Evolutionary conservation across 2,113 vertebrate species (phyloP), one percentile per base, ranked within the genome.

Genomic region (Leucosticte australis): DNA sequence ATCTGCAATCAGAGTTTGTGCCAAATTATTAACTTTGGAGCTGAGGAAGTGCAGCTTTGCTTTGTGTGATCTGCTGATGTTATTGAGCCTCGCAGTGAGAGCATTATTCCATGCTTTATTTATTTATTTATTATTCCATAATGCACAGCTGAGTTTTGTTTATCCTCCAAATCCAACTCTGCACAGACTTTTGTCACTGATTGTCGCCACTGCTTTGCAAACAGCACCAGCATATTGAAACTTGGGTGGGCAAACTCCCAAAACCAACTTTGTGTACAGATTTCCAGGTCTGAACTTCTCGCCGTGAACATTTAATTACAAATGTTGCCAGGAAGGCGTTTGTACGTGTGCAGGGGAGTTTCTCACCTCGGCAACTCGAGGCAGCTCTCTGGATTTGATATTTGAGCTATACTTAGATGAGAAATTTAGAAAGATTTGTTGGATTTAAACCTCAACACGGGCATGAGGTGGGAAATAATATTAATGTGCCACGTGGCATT

Each of bases 281-380:
- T 92, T 90, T 83, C 55, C 70, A 53, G 55, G 35, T 79, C 83
- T 82, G 7, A 13, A 7, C 90, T 91, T 85, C 80, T 85, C 46
- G 46, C 69, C 56, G 71, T 17, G 91, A 95, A 65, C 75, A 79
- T 97, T 96, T 97, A 96, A 96, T 97, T 92, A 74, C 78, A 88
- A 74, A 47, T 42, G 47, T 49, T 92, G 67, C 57, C 68, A 64
- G 60, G 82, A 69, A 67, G 53, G 49, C 28, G 11, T 69, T 68
- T 91, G 89, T 75, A 50, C 77, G 3, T 1, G 79, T 75, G 55
- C 21, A 35, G 87, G 37, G 74, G 85, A 90, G 74, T 79, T 94
- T 79, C 79, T 92, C 78, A 78, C 87, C 86, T 91, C 33, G 1
- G 5, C 37, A 13, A 78, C 60, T 96, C 39, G 56, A 33, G 67